Base-by-base conservation (phyloP, 2,888 invertebrate genomes). In the Torymus aiolomorphi region DNA sequence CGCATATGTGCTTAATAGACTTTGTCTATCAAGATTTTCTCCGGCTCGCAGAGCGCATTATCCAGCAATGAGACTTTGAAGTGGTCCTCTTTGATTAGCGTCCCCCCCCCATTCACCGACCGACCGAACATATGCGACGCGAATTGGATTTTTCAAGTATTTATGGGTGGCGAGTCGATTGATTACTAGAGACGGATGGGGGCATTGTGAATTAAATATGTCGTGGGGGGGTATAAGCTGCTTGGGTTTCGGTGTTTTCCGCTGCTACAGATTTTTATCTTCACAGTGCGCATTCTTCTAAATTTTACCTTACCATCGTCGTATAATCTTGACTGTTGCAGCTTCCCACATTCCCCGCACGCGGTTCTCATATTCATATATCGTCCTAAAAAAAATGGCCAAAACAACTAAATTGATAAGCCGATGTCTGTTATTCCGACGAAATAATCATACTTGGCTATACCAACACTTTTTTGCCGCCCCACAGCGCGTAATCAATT, bases 81-180 rank as follows among this genome's bases (percentile, higher is more conserved):
- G 16, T 14, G 13, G 14, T 8, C 24, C 24, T 61, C 13, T 62
- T 13, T 24, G 31, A 62, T 14, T 4, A 14, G 13, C 12, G 24
- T 8, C n/a, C 31, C 42, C 42, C 31, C 42, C 8, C 0, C 8
- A 42, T 10, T n/a, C n/a, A n/a, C n/a, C n/a, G n/a, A n/a, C n/a
- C n/a, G 42, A 1, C 8, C 4, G 24, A 62, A 24, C 13, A 24
- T 62, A 24, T 31, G 62, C 24, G 14, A 24, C 14, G 12, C 14
- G 12, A 62, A 62, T 62, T 62, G 62, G 24, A 31, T 14, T 62
- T 31, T 24, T 24, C 24, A 62, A 62, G 13, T 62, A 62, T 62
- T 24, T 24, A 61, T 61, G 18, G 56, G 8, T n/a, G n/a, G 14
- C 31, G 5, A 61, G 61, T 18, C 14, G 11, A 18, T 31, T 62